Conservation (phyloP, 2,797 vertebrate species). For the Orestias chungarensis region DNA sequence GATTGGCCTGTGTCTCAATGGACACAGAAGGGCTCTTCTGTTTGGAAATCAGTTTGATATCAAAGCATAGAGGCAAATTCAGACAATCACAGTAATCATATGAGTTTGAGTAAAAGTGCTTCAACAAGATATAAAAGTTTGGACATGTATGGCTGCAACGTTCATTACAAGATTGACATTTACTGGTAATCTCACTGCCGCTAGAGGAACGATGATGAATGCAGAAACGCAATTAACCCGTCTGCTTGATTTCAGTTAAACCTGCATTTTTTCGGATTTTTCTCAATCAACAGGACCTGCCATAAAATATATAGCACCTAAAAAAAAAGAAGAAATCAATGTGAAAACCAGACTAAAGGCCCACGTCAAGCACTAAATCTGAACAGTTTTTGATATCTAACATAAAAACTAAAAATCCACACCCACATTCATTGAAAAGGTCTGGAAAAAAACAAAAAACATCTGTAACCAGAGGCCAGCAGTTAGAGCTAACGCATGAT, state of each 20-base stretch:
- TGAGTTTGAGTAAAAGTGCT: neutral
- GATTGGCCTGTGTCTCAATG: neutral
- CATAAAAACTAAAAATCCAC: no score
- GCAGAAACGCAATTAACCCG: neutral
- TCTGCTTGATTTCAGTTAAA: neutral
- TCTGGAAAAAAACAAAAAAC: neutral
- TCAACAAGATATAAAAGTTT: neutral
- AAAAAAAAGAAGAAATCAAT: no score
- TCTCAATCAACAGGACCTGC: neutral
- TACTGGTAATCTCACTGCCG: neutral
- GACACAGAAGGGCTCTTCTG: neutral
- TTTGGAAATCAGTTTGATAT: neutral
- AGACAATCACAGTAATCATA: neutral
- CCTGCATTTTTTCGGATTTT: neutral
- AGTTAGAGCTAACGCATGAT: no score
- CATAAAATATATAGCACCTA: neutral
- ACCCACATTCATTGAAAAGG: neutral
- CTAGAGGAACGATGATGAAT: neutral
- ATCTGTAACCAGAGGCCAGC: no score
- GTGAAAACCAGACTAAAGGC: neutral
- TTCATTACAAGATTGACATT: neutral
- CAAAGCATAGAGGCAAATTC: neutral
- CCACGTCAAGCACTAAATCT: neutral
- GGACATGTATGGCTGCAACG: neutral
- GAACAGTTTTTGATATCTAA: neutral